Conservation (phyloP, 2,888 invertebrate genomes). For the Anthophora plumipes region DNA sequence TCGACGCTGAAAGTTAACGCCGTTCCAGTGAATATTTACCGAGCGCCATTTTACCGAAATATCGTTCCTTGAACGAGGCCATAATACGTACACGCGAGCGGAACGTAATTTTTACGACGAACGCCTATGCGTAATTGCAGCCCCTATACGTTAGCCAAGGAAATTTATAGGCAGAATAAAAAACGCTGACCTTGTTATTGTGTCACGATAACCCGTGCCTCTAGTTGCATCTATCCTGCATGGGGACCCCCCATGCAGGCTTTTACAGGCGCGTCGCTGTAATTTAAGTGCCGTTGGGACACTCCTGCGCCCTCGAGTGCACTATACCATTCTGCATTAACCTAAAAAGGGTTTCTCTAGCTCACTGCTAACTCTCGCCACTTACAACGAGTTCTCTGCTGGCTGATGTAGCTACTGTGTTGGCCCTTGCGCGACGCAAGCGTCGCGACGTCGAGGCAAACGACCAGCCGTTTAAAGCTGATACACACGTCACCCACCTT, state of each 20-base stretch:
- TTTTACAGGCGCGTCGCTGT: constrained; percentile 67
- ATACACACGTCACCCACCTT: constrained; percentile 16
- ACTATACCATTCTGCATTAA: constrained; percentile 71
- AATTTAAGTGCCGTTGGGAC: constrained; percentile 67
- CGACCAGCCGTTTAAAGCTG: constrained; percentile 40
- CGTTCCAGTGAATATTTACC: constrained; percentile 2
- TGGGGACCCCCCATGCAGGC: constrained; percentile 37
- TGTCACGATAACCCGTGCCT: constrained; percentile 24
- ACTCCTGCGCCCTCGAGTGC: constrained; percentile 65
- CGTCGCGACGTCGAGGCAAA: constrained; percentile 14
- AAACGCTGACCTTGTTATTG: constrained; percentile 59
- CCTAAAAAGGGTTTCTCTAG: constrained; percentile 69
- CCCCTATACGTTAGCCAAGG: constrained; percentile 21
- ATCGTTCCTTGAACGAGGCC: neutral
- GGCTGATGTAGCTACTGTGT: constrained; percentile 31
- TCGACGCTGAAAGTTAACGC: neutral
- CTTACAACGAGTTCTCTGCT: constrained; percentile 52
- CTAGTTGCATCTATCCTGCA: constrained; percentile 55
- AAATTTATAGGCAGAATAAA: constrained; percentile 53
- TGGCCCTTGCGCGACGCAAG: constrained; percentile 6
- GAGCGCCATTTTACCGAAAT: neutral
- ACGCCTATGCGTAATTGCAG: constrained; percentile 48
- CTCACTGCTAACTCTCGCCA: constrained; percentile 62
- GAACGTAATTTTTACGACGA: constrained; percentile 36
- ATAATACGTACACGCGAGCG: neutral